A percentile compares a stretch with the other conserved stretches of the same genome.
These are phyloP conservation scores for Drosophila quadrilineata DNA, from an alignment of 1,140 invertebrate species.

Conservation along the genomic window DNA sequence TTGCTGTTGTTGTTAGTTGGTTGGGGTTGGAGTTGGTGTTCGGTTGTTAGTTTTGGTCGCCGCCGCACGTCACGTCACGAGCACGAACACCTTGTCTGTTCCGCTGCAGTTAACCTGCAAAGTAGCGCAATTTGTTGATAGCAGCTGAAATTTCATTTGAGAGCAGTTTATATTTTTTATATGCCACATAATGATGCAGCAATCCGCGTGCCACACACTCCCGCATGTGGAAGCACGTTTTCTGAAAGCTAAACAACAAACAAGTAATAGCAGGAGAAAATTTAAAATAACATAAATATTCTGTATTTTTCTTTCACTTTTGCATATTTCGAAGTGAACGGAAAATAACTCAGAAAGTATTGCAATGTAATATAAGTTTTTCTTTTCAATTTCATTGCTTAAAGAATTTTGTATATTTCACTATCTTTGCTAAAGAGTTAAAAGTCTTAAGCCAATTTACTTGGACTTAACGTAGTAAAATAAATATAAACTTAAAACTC, in stretches of 20 bases:
- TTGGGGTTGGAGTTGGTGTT: constrained; percentile 18
- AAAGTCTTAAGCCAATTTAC: neutral
- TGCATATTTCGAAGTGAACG: constrained; percentile 2
- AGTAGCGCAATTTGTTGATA: constrained; percentile 80
- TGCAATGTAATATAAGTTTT: too few species aligned
- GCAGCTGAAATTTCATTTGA: constrained; percentile 76
- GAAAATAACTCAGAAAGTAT: constrained; percentile 3
- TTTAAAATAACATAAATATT: neutral
- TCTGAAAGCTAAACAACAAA: too few species aligned
- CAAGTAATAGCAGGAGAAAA: too few species aligned
- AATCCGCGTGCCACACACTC: neutral
- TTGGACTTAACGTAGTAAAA: neutral
- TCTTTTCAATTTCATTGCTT: too few species aligned
- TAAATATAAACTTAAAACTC: neutral
- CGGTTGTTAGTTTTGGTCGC: constrained; percentile 24
- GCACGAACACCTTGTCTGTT: constrained; percentile 57
- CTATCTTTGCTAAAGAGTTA: neutral
- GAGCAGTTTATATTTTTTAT: constrained; percentile 58
- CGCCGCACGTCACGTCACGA: constrained; percentile 31
- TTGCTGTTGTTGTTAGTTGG: constrained; percentile 37
- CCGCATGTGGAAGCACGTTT: too few species aligned
- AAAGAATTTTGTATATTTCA: neutral
- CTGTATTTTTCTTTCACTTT: constrained; percentile 46
- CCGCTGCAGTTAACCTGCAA: constrained; percentile 75
- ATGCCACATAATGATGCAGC: constrained; percentile 62